phyloP scores from a whole-genome alignment of 2,113 vertebrate genomes.

The Rhabdomys dilectus region DNA sequence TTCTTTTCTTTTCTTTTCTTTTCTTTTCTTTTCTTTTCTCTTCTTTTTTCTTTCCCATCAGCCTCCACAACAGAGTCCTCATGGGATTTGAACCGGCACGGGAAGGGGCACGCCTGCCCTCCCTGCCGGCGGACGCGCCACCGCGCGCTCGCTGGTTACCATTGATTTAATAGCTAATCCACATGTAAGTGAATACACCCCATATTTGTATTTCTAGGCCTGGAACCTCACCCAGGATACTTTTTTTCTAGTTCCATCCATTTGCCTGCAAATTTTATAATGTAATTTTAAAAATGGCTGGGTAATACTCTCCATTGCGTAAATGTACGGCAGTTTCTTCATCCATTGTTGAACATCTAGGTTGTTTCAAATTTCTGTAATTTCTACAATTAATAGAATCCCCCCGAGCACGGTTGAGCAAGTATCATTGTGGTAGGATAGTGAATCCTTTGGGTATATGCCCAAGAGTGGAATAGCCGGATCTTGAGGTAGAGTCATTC shows the following conservation, averaged over 20 bases:
- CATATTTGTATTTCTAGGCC: not conserved
- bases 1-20: too few relatives aligned
- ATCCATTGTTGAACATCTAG: not conserved
- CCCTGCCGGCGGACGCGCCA: too few relatives aligned
- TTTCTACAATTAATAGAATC: not conserved
- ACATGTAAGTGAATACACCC: not conserved
- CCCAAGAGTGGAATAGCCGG: not conserved
- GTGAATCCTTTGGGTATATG: not conserved
- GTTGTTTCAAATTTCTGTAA: not conserved
- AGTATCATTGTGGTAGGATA: not conserved
- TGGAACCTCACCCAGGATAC: not conserved
- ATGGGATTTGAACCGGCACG: too few relatives aligned
- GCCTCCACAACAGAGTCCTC: too few relatives aligned
- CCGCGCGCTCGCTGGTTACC: too few relatives aligned
- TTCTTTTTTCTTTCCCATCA: too few relatives aligned
- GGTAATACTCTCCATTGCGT: not conserved
- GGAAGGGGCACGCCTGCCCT: too few relatives aligned
- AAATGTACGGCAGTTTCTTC: not conserved
- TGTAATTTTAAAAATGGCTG: not conserved
- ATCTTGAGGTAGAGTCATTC: not conserved
- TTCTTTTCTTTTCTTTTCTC: too few relatives aligned
- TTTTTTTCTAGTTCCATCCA: not conserved
- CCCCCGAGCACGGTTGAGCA: not conserved
- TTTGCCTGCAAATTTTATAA: not conserved
- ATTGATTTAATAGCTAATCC: not conserved